phyloP scores from a whole-genome alignment of 2,113 vertebrate genomes.

The Labeo catla region DNA sequence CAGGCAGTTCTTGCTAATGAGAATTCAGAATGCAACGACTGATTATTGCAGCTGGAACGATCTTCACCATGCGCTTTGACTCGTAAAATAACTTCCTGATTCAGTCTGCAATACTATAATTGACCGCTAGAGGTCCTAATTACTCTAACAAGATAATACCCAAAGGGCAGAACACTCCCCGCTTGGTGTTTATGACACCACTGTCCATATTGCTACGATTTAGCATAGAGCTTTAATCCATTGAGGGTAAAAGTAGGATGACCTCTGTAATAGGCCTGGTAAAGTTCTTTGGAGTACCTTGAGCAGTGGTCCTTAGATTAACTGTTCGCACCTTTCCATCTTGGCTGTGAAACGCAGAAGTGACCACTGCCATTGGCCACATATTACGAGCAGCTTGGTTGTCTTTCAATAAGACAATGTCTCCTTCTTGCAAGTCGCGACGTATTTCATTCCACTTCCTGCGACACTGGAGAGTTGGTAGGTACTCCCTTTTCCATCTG shows the following conservation, averaged over 20 bases:
- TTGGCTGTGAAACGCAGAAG: background rate
- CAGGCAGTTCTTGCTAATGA: background rate
- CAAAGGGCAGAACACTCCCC: background rate
- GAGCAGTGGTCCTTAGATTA: background rate
- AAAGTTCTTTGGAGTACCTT: background rate
- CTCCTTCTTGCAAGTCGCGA: background rate
- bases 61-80: background rate
- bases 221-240: background rate
- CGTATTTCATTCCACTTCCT: background rate
- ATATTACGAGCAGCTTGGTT: background rate
- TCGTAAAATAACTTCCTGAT: background rate
- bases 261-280: background rate
- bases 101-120: background rate
- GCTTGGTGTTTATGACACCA: background rate
- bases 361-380: background rate
- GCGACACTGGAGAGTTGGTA: background rate
- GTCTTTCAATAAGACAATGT: background rate
- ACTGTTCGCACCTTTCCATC: background rate
- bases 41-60: background rate
- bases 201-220: background rate
- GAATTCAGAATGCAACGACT: background rate
- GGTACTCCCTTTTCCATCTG: background rate
- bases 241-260: background rate
- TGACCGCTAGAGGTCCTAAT: too few species aligned
- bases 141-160: too few species aligned